A percentile compares a stretch with the other conserved stretches of the same genome.
phyloP scores from a whole-genome alignment of 2,797 vertebrate genomes.

The Ctenosaura bakeri region DNA sequence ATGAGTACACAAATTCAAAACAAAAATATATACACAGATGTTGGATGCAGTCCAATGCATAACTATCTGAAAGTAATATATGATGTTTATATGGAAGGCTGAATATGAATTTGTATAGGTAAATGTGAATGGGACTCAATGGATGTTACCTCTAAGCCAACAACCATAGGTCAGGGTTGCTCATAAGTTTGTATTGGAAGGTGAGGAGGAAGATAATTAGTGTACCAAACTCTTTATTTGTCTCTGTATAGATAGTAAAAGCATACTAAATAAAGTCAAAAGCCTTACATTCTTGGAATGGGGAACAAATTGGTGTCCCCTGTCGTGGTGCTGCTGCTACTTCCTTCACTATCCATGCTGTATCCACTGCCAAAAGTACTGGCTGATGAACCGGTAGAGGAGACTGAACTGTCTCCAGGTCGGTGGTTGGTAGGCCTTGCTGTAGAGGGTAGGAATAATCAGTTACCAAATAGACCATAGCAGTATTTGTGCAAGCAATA shows the following conservation, averaged over 20 bases:
- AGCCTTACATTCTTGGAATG: constrained; percentile 93
- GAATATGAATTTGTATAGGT: not conserved
- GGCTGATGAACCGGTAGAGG: constrained; percentile 89
- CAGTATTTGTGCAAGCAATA: constrained; percentile 7
- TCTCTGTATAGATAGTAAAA: not conserved
- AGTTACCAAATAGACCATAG: constrained; percentile 45
- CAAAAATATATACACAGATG: not conserved
- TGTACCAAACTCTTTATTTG: not conserved
- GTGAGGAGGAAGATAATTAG: not conserved
- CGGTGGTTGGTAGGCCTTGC: constrained; percentile 89
- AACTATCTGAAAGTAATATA: not conserved
- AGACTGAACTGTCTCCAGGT: constrained; percentile 87
- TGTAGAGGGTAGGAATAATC: constrained; percentile 81
- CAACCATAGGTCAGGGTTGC: too few species aligned
- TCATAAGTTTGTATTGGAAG: too few species aligned
- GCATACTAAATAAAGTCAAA: constrained; percentile 10
- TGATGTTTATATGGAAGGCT: not conserved
- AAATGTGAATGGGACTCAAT: not conserved
- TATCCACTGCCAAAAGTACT: constrained; percentile 91
- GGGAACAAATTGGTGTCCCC: constrained; percentile 94
- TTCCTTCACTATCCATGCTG: constrained; percentile 89
- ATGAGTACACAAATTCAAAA: not conserved
- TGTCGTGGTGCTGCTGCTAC: constrained; percentile 82
- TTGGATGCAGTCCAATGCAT: not conserved
- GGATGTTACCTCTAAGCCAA: not conserved